Percentiles rank a stretch among this genome's conserved stretches.
These are phyloP conservation scores for Periplaneta americana DNA, from an alignment of 1,140 invertebrate species.

Conservation along the genomic window DNA sequence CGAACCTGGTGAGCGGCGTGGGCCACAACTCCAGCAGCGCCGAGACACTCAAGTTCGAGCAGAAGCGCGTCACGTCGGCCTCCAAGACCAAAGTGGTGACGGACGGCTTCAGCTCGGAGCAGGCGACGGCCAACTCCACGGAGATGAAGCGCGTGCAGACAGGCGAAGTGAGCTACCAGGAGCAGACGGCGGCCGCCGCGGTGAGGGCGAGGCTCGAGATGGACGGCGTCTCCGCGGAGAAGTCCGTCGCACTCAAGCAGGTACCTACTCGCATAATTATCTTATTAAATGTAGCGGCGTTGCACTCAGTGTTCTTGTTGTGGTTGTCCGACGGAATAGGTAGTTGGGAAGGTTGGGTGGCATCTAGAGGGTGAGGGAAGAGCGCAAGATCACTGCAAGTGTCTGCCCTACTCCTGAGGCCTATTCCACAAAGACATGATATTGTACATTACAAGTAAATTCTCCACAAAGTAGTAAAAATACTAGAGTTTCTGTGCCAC, in stretches of 20 bases:
- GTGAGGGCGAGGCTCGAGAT: slow-evolving; percentile 59
- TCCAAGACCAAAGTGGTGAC: slow-evolving; percentile 72
- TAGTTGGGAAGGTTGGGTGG: too few species aligned
- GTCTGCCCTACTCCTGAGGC: too few species aligned
- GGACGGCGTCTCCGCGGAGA: slow-evolving; percentile 70
- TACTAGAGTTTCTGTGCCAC: too few species aligned
- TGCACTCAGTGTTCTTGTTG: too few species aligned
- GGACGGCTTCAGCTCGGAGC: slow-evolving; percentile 75
- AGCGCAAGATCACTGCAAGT: too few species aligned
- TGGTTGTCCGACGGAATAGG: too few species aligned
- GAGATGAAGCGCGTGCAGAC: slow-evolving; percentile 73
- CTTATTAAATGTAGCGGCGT: too few species aligned
- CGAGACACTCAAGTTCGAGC: slow-evolving; percentile 71
- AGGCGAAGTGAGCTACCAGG: slow-evolving; percentile 73
- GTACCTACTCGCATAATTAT: too few species aligned
- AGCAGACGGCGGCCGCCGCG: slow-evolving; percentile 52
- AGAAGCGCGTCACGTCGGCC: slow-evolving; percentile 69
- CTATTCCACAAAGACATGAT: too few species aligned
- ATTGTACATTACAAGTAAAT: too few species aligned
- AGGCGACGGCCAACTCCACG: slow-evolving; percentile 62
- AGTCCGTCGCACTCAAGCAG: slow-evolving; percentile 64
- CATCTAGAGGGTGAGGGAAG: too few species aligned
- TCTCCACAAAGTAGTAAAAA: too few species aligned
- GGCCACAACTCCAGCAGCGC: slow-evolving; percentile 39
- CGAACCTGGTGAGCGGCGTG: neutral